Evolutionary conservation across 2,797 vertebrate species (phyloP).

Genomic region (Sibirionetta formosa): DNA sequence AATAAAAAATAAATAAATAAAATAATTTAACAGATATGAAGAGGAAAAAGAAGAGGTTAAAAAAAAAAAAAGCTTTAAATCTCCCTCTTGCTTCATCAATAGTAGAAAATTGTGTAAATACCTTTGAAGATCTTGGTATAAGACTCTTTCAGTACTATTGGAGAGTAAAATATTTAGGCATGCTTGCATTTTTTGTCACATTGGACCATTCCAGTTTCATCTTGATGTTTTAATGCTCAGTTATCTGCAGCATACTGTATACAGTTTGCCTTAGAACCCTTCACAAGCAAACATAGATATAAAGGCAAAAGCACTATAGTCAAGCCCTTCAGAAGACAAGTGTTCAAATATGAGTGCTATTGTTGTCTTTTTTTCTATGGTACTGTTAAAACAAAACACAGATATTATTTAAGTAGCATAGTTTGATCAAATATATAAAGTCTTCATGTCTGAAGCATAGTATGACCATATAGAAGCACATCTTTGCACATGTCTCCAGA

Average conservation of each 20-base stretch:
- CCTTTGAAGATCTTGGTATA: background rate
- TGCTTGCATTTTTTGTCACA: background rate
- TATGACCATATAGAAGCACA: background rate
- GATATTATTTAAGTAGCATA: background rate
- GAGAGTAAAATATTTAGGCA: background rate
- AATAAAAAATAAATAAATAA: too few relatives aligned
- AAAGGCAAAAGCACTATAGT: background rate
- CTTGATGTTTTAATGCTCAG: background rate
- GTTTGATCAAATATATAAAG: background rate
- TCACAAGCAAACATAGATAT: background rate
- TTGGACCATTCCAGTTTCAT: background rate
- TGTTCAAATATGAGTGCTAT: background rate
- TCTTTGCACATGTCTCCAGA: background rate
- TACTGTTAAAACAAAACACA: background rate
- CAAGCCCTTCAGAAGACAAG: background rate
- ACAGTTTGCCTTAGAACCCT: background rate
- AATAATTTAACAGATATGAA: fast-evolving
- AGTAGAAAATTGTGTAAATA: background rate
- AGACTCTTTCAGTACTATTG: background rate
- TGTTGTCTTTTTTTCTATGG: background rate
- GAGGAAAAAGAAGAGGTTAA: background rate
- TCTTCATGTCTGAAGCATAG: background rate
- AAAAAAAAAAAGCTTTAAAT: background rate
- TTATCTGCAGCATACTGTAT: background rate
- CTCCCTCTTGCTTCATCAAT: background rate